A percentile compares a stretch with the other conserved stretches of the same genome.
Evolutionary conservation across 1,140 invertebrate genomes (phyloP).

Genomic region (Aphaenogaster ashmeadi): DNA sequence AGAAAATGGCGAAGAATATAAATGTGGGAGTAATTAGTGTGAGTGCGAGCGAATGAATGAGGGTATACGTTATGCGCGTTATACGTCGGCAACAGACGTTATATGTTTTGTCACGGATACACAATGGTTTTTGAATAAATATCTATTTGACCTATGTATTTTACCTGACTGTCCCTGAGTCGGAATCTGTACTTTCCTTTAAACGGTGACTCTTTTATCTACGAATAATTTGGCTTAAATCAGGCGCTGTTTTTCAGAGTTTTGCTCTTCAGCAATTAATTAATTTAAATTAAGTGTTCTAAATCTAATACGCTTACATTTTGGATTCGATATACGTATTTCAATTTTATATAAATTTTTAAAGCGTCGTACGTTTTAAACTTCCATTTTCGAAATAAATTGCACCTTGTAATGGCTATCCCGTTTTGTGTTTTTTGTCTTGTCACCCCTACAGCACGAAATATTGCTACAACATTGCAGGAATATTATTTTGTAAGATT

Average conservation of each 20-base stretch:
- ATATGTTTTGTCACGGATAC: constrained; percentile 84
- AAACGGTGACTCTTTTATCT: background rate
- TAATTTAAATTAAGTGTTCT: background rate
- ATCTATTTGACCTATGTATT: constrained; percentile 83
- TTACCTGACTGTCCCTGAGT: background rate
- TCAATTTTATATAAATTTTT: background rate
- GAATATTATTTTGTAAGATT: too few species aligned
- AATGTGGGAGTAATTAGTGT: constrained; percentile 67
- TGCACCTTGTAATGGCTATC: background rate
- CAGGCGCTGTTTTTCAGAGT: background rate
- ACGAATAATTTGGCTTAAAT: background rate
- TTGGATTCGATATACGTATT: background rate
- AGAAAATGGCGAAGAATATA: constrained; percentile 15
- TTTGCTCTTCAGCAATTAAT: background rate
- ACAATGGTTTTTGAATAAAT: constrained; percentile 85
- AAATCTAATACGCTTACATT: background rate
- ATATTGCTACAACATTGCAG: too few species aligned
- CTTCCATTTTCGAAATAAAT: background rate
- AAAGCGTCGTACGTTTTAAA: background rate
- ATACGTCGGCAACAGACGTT: constrained; percentile 69
- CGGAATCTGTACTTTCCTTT: background rate
- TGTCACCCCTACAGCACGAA: too few species aligned
- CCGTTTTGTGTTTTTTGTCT: background rate
- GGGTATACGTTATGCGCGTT: constrained; percentile 67
- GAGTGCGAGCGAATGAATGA: constrained; percentile 72